Evolutionary conservation across 2,113 vertebrate genomes (phyloP).

Genomic region (Centropus bengalensis): DNA sequence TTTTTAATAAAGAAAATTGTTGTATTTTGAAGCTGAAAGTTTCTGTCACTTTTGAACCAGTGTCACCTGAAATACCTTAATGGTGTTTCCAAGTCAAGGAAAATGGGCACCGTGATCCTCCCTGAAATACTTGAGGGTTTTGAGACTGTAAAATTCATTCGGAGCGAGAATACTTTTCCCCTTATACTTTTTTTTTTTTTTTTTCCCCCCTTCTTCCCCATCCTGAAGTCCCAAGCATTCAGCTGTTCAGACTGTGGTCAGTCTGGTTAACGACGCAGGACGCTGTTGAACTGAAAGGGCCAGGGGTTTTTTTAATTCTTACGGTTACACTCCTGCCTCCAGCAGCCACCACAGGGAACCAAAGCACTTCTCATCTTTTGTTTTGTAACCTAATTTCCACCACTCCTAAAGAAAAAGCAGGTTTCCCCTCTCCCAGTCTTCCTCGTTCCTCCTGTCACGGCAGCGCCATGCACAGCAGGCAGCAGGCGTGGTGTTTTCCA

Average conservation of each 20-base stretch:
- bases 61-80: neutral
- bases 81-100: neutral
- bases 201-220: neutral
- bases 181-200: neutral
- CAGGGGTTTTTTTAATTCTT: neutral
- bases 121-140: neutral
- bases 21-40: constrained; percentile 3
- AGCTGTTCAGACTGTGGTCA: neutral
- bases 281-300: neutral
- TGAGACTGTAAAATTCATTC: neutral
- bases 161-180: neutral
- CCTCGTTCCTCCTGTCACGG: neutral
- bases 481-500: neutral
- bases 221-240: neutral
- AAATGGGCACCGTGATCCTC: neutral
- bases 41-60: constrained; percentile 15
- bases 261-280: neutral
- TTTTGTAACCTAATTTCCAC: neutral
- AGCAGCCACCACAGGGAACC: neutral
- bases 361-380: neutral
- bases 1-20: constrained; percentile 16
- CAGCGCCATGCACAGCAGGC: neutral
- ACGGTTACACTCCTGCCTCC: neutral
- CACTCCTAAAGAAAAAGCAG: neutral
- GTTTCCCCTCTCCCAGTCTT: neutral